phyloP scores from a whole-genome alignment of 2,888 invertebrate genomes.

The Sepioteuthis lessoniana region DNA sequence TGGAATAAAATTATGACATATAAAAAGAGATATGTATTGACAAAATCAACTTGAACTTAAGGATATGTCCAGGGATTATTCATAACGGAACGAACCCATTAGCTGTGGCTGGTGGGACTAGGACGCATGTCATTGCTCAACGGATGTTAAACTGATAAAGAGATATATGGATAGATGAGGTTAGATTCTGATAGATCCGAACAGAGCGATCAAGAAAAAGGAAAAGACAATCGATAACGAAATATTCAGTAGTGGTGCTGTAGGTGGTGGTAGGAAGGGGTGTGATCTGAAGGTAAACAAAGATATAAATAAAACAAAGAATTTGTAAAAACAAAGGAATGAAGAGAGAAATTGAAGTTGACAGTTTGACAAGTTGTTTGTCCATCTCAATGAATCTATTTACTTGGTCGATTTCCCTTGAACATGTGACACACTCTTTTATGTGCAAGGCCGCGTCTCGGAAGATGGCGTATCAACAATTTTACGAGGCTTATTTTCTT shows the following conservation, averaged over 20 bases:
- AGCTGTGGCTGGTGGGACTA: background rate
- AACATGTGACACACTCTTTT: background rate
- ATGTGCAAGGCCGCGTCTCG: background rate
- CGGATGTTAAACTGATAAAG: too few relatives aligned
- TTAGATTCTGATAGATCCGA: background rate
- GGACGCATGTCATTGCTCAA: background rate
- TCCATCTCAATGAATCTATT: background rate
- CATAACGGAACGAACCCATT: background rate
- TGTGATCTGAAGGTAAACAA: too few relatives aligned
- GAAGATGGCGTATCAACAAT: background rate
- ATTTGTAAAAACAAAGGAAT: background rate
- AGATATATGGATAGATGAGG: background rate
- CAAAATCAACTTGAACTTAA: background rate
- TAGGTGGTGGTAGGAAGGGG: too few relatives aligned
- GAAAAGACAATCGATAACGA: too few relatives aligned
- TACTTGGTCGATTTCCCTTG: background rate
- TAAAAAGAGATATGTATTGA: background rate
- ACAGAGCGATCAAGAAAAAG: too few relatives aligned
- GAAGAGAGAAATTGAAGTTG: background rate
- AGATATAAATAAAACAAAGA: background rate
- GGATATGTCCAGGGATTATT: background rate
- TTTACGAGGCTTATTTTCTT: background rate
- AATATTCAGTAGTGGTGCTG: too few relatives aligned
- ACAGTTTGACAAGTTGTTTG: slow-evolving; percentile 33
- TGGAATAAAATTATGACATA: background rate